Evolutionary conservation across 2,797 vertebrate species (phyloP).

Genomic region (Rhynchonycteris naso): DNA sequence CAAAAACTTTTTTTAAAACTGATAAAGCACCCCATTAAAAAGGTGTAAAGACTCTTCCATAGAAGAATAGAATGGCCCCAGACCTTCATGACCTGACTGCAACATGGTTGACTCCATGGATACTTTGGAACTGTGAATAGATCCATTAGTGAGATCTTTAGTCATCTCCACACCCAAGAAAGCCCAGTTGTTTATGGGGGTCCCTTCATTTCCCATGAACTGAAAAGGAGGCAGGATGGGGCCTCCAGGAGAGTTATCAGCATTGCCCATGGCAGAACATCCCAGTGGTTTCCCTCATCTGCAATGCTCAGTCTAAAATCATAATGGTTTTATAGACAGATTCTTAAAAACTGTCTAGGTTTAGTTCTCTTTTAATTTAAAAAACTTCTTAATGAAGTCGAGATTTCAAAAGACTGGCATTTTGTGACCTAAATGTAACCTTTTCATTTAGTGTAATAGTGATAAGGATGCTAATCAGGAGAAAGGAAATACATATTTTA

Average conservation of each 20-base stretch:
- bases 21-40: neutral
- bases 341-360: neutral
- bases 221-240: neutral
- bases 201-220: neutral
- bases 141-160: neutral
- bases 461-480: conserved; percentile 57
- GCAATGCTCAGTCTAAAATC: conserved; percentile 30
- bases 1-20: neutral
- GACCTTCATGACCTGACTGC: neutral
- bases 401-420: conserved; percentile 60
- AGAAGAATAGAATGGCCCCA: neutral
- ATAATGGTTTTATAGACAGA: conserved; percentile 48
- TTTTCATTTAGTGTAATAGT: conserved; percentile 15
- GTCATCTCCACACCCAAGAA: neutral
- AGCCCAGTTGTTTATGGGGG: neutral
- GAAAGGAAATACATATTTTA: conserved; percentile 52
- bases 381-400: conserved; percentile 55
- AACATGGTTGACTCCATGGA: neutral
- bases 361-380: conserved; percentile 64
- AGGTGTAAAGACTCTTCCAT: neutral
- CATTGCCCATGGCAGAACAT: neutral
- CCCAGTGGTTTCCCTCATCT: neutral
- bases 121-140: neutral
- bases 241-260: no score
- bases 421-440: conserved; percentile 37